Evolutionary conservation across 1,140 invertebrate species (phyloP), one percentile per base, ranked within the genome.

Genomic region (Polypedilum vanderplanki): DNA sequence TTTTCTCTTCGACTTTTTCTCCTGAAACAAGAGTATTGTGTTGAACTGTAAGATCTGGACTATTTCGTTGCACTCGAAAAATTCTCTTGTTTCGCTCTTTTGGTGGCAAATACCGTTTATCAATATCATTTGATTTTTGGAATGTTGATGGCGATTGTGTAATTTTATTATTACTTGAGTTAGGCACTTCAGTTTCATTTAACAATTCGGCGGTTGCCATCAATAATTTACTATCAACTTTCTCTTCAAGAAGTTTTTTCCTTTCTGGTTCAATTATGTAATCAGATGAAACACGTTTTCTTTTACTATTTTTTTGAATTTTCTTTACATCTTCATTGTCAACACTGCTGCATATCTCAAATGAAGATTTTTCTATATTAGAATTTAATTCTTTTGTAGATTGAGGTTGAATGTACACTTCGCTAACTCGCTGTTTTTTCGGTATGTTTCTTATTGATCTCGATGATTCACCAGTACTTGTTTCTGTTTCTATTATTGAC

Each of bases 121-220:
- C 76, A 41, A 70, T 70, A 70, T 70, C 65, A 12, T 18, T 70
- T 18, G 65, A 70, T 83, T 83, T 83, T 79, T 83, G 81, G 4
- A 83, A 81, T 79, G 83, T 83, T 74, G 84, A 77, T 24, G 82
- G 77, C 77, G 82, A 79, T 8, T 83, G 83, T 20, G 81, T 79
- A 5, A 5, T 33, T 1, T 33, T 33, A 5, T 5, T 33, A 3
- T 81, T 78, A 15, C 86, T 86, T 57, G 88, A 76, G 73, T 84
- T 81, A 10, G 87, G 86, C 2, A 88, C 82, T 74, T 81, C 81
- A 3, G 87, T 87, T 78, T 85, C 84, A 76, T 85, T 85, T 65
- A 88, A 80, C 64, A 88, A 76, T 76, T 85, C 84, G 17, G 86
- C 84, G 70, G 88, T 85, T 77, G 86, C 85, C 77, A 81, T 79